Conservation (phyloP, 2,113 vertebrate genomes). For the Cebidichthys violaceus region DNA sequence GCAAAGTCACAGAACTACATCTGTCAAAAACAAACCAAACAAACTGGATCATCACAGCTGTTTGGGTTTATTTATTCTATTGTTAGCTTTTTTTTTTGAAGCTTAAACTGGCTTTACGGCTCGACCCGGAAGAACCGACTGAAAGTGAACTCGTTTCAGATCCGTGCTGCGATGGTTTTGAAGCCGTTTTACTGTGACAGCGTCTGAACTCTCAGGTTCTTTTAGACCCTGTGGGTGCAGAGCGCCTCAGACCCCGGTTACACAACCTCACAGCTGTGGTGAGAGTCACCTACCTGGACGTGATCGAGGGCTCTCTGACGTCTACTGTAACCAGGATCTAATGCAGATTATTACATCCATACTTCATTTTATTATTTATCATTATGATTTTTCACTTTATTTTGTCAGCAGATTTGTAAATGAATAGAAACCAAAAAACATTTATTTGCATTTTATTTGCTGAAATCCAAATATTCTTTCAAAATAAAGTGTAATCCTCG, state of each 20-base stretch:
- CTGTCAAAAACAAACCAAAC: not conserved
- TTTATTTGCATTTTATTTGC: no score
- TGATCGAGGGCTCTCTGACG: not conserved
- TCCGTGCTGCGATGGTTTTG: slow-evolving; percentile 19
- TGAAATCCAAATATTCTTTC: slow-evolving; percentile 49
- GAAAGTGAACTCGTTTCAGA: not conserved
- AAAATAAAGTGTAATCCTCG: slow-evolving; percentile 44
- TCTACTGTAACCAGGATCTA: slow-evolving; percentile 61
- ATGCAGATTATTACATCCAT: slow-evolving; percentile 20
- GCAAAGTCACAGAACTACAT: slow-evolving; percentile 52
- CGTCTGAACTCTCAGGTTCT: slow-evolving; percentile 20
- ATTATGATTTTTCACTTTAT: slow-evolving; percentile 50
- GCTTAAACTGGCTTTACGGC: slow-evolving; percentile 50
- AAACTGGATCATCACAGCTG: not conserved
- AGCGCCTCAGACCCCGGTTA: slow-evolving; percentile 61
- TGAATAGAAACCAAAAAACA: no score
- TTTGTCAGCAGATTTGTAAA: no score
- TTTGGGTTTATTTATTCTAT: not conserved
- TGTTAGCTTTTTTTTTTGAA: not conserved
- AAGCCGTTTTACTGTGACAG: not conserved
- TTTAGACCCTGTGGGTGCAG: slow-evolving; percentile 45
- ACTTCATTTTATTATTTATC: no score
- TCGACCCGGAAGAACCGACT: slow-evolving; percentile 40
- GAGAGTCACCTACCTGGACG: not conserved
- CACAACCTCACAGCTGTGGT: not conserved